Percentiles rank a stretch among this genome's conserved stretches.
Conservation (phyloP, 2,113 vertebrate species). For the Archilochus colubris region DNA sequence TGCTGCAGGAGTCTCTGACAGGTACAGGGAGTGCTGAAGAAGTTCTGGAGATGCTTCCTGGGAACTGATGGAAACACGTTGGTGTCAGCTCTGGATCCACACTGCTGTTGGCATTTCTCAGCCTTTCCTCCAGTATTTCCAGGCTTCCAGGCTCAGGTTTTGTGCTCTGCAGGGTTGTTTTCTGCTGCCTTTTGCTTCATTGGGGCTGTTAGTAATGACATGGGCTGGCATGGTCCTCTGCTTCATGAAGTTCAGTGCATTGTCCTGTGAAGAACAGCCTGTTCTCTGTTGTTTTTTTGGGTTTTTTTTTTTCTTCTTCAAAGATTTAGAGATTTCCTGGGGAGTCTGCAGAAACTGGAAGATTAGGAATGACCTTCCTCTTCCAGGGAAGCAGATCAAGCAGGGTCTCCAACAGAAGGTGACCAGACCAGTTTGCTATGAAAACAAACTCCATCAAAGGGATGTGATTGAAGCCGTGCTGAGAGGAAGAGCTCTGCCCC, state of each 20-base stretch:
- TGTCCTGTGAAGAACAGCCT: slow-evolving; percentile 43
- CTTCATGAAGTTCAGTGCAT: background rate
- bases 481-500: slow-evolving; percentile 48
- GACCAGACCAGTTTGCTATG: slow-evolving; percentile 21
- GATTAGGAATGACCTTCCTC: background rate
- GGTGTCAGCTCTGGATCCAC: background rate
- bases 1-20: background rate
- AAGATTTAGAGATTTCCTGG: slow-evolving; percentile 49
- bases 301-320: background rate
- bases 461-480: background rate
- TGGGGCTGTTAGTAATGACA: background rate
- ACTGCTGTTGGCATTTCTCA: background rate
- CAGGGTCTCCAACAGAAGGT: slow-evolving; percentile 25
- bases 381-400: slow-evolving; percentile 31
- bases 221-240: background rate
- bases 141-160: background rate
- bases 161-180: background rate
- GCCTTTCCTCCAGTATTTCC: background rate
- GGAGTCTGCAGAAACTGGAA: slow-evolving; percentile 27
- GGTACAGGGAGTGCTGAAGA: background rate
- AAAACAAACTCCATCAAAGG: slow-evolving; percentile 63
- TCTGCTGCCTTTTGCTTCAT: background rate
- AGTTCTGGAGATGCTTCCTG: background rate
- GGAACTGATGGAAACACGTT: background rate
- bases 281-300: background rate